A percentile compares a stretch with the other conserved stretches of the same genome.
Evolutionary conservation across 2,888 invertebrate species (phyloP).

Genomic region (Microctonus hyperodae): DNA sequence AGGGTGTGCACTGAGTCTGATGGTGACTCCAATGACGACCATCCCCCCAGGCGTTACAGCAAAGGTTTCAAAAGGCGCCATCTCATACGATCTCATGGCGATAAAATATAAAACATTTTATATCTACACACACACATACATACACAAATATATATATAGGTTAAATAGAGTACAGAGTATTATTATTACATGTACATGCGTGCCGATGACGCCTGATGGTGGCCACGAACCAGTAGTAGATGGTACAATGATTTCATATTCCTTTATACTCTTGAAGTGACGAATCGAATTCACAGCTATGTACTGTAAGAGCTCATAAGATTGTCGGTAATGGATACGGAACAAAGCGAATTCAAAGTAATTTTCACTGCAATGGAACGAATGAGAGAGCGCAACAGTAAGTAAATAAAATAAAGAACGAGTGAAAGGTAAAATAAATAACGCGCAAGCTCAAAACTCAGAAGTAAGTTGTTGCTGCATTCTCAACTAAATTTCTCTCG

Average conservation of each 20-base stretch:
- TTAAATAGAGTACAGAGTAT: not conserved
- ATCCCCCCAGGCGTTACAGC: not conserved
- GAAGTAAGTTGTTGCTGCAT: conserved; percentile 20
- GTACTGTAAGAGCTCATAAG: conserved; percentile 28
- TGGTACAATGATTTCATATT: conserved; percentile 30
- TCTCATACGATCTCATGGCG: not conserved
- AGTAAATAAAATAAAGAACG: not conserved
- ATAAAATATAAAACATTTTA: not conserved
- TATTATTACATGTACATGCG: not conserved
- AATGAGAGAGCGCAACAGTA: not conserved
- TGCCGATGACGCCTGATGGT: conserved; percentile 2
- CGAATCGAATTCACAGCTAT: conserved; percentile 33
- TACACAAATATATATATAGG: not conserved
- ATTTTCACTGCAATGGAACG: conserved; percentile 30
- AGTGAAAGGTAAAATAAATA: not conserved
- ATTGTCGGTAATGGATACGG: conserved; percentile 35
- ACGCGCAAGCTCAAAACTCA: not conserved
- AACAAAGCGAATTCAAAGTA: conserved; percentile 41
- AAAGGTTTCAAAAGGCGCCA: conserved; percentile 6
- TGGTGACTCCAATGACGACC: not conserved
- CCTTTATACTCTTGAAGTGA: conserved; percentile 29
- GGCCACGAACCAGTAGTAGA: too few species aligned
- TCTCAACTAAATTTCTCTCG: not conserved
- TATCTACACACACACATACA: not conserved
- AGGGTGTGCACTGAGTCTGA: not conserved